Evolutionary conservation across 2,797 vertebrate species (phyloP).

Genomic region (Microhierax caerulescens): DNA sequence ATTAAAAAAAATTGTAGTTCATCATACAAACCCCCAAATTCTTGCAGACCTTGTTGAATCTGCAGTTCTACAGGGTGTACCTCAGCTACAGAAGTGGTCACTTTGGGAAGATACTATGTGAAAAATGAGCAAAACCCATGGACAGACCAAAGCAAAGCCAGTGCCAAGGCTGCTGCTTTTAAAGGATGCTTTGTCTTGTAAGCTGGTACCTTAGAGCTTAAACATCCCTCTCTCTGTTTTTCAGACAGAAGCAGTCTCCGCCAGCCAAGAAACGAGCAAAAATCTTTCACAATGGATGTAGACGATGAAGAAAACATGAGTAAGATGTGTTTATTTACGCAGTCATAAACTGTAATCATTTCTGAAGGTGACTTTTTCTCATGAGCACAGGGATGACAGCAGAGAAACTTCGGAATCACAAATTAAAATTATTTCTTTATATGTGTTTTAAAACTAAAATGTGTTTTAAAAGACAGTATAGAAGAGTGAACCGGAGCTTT

Average conservation of each 20-base stretch:
- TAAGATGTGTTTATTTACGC: constrained; percentile 80
- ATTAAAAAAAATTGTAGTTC: background rate
- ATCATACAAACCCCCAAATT: background rate
- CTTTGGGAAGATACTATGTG: background rate
- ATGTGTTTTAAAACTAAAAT: too few species aligned
- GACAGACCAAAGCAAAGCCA: background rate
- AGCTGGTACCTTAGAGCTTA: background rate
- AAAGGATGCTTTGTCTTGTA: background rate
- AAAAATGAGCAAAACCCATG: background rate
- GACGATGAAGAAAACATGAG: constrained; percentile 98
- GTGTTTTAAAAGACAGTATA: background rate
- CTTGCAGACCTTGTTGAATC: background rate
- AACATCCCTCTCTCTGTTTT: constrained; percentile 54
- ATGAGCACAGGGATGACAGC: rapidly evolving
- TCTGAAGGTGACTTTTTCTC: background rate
- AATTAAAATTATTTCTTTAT: background rate
- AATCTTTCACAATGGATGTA: constrained; percentile 86
- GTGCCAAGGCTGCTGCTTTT: background rate
- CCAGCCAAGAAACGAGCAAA: constrained; percentile 80
- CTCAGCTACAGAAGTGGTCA: background rate
- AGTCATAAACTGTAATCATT: background rate
- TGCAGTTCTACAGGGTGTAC: background rate
- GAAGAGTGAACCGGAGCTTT: background rate
- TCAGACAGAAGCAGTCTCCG: constrained; percentile 81
- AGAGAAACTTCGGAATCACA: background rate